Evolutionary conservation across 2,888 invertebrate genomes (phyloP), one percentile per base, ranked within the genome.

Genomic region (Pogonocherus hispidulus): DNA sequence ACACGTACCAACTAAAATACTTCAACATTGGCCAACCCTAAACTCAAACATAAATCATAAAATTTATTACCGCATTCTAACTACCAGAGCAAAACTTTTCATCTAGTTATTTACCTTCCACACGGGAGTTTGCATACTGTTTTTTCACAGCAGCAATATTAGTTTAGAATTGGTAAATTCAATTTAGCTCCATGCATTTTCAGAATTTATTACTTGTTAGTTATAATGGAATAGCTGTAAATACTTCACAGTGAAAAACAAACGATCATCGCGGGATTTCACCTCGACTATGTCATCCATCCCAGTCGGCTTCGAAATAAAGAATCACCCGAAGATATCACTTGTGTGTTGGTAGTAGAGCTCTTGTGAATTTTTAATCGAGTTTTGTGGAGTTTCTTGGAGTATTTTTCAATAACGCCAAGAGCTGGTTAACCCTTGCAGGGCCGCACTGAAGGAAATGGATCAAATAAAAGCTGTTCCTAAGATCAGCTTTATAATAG

Each of bases 181-280:
- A 77, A 76, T 78, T 78, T 76, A 63, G 63, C 66, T 63, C 56
- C 62, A 54, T 72, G 66, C 70, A 74, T 76, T 72, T 74, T 11
- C 51, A 6, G 69, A 77, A 79, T 79, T 77, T 76, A 76, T 74
- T 72, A 72, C 72, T 67, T 68, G 64, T 70, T 77, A 72, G 78
- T 78, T 78, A 78, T 76, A 74, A 77, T 75, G 69, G 77, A 67
- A 69, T 35, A 71, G 73, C 73, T 74, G 80, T 79, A 79, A 79
- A 80, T 80, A 79, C 79, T 78, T 80, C 79, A 80, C 72, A 71
- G 75, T 78, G 78, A 79, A 76, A 74, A 73, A 75, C 77, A 77
- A 79, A 80, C 79, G 79, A 80, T 74, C 79, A 73, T 69, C 74
- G 54, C 72, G 79, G 78, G 79, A 78, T 63, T 78, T 75, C 76